Evolutionary conservation across 2,113 vertebrate species (phyloP).

Genomic region (Hassar affinis): DNA sequence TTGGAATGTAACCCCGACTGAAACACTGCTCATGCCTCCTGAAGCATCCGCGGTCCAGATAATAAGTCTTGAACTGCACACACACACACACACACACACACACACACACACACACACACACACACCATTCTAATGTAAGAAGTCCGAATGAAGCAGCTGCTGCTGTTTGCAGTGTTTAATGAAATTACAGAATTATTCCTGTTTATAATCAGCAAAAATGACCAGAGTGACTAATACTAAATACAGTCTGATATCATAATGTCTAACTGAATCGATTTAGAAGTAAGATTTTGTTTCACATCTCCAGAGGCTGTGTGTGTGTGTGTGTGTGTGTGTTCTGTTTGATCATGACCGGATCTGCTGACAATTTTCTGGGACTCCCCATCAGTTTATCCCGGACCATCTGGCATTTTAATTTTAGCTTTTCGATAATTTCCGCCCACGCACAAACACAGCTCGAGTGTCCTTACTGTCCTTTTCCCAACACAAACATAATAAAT

Average conservation of each 20-base stretch:
- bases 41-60: neutral
- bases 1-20: too few species aligned
- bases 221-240: neutral
- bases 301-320: neutral
- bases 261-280: neutral
- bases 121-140: neutral
- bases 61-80: neutral
- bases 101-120: neutral
- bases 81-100: neutral
- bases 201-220: neutral
- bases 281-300: neutral
- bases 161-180: neutral
- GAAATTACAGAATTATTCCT: neutral
- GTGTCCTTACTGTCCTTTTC: neutral
- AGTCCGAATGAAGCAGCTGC: neutral
- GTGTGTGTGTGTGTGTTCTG: neutral
- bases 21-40: neutral
- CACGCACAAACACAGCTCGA: neutral
- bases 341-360: neutral
- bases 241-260: neutral
- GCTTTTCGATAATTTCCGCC: neutral
- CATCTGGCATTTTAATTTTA: conserved; percentile 2
- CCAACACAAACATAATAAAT: too few species aligned
- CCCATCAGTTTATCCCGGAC: neutral
- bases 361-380: neutral